Base-by-base conservation (phyloP, 2,888 invertebrate species). In the Danaus chrysippus region DNA sequence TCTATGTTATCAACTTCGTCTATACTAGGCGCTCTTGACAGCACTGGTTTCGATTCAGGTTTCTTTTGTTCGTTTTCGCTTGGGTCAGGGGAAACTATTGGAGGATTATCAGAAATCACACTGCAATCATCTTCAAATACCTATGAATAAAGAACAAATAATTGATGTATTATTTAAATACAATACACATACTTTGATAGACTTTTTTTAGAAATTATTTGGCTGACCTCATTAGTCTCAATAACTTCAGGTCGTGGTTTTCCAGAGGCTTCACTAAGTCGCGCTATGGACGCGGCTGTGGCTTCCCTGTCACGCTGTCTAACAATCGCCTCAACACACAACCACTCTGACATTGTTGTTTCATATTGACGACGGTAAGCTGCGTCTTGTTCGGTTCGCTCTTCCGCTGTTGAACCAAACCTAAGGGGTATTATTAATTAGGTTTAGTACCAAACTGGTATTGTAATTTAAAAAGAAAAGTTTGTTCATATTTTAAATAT, bases 281-380 rank as follows among this genome's bases (percentile, higher is more conserved):
- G 94, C 8, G 97, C 97, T 58, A 97, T 94, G 49, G 96, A 97
- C 10, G 95, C 94, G 0, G 96, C 97, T 65, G 96, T 96, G 53
- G 94, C 94, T 79, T 96, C 96, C 66, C 94, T 94, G 73, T 97
- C 97, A 9, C 94, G 85, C 77, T 96, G 96, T 56, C 94, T 87
- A 0, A 98, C 97, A 67, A 98, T 97, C 0, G 97, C 97, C 78
- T 99, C 98, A 0, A 98, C 97, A 0, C 97, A 97, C 64, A 97
- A 83, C 98, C 98, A 98, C 81, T 98, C 98, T 0, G 97, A 97
- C 96, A 98, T 97, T 0, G 96, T 96, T 8, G 95, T 95, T 83
- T 98, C 97, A 74, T 97, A 98, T 64, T 94, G 93, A 53, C 95
- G 94, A 64, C 94, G 93, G 52, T 95, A 94, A 52, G 92, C 91